These are phyloP conservation scores for Pharmacophagus antenor DNA, from an alignment of 2,888 invertebrate genomes.

Conservation along the genomic window DNA sequence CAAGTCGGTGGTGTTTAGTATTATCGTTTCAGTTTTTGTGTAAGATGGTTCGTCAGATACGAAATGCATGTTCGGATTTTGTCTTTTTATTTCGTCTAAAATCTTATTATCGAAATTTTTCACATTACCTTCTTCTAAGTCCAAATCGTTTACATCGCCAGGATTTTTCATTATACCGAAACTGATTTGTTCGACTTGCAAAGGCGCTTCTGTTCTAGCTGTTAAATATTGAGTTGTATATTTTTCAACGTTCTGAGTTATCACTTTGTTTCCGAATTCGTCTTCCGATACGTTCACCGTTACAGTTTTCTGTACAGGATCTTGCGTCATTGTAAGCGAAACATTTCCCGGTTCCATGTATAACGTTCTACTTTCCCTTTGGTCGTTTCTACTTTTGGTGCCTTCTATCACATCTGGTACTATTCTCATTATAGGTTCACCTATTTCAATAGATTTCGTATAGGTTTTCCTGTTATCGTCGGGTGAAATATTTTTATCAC, in stretches of 20 bases:
- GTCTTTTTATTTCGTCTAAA: slow-evolving; percentile 68
- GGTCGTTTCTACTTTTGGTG: slow-evolving; percentile 58
- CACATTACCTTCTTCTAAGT: slow-evolving; percentile 69
- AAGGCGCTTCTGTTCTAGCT: slow-evolving; percentile 64
- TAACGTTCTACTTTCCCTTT: slow-evolving; percentile 61
- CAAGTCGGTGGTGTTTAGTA: slow-evolving; percentile 75
- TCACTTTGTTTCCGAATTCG: slow-evolving; percentile 73
- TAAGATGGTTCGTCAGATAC: slow-evolving; percentile 70
- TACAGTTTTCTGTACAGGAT: slow-evolving; percentile 74
- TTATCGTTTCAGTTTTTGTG: slow-evolving; percentile 76
- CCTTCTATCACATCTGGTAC: slow-evolving; percentile 73
- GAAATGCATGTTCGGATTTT: slow-evolving; percentile 74
- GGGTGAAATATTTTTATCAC: slow-evolving; percentile 58
- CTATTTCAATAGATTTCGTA: slow-evolving; percentile 77
- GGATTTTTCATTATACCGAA: slow-evolving; percentile 69
- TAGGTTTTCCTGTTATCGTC: slow-evolving; percentile 63
- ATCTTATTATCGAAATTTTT: slow-evolving; percentile 67
- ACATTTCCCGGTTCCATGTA: slow-evolving; percentile 74
- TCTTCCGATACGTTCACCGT: slow-evolving; percentile 76
- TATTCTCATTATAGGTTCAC: slow-evolving; percentile 61
- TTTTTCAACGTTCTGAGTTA: slow-evolving; percentile 74
- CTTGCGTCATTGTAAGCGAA: slow-evolving; percentile 72
- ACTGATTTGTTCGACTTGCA: slow-evolving; percentile 73
- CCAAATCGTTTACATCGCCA: slow-evolving; percentile 59
- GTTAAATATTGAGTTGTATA: slow-evolving; percentile 68